A percentile compares a stretch with the other conserved stretches of the same genome.
phyloP scores from a whole-genome alignment of 2,888 invertebrate genomes.

The Synanthedon myopaeformis region DNA sequence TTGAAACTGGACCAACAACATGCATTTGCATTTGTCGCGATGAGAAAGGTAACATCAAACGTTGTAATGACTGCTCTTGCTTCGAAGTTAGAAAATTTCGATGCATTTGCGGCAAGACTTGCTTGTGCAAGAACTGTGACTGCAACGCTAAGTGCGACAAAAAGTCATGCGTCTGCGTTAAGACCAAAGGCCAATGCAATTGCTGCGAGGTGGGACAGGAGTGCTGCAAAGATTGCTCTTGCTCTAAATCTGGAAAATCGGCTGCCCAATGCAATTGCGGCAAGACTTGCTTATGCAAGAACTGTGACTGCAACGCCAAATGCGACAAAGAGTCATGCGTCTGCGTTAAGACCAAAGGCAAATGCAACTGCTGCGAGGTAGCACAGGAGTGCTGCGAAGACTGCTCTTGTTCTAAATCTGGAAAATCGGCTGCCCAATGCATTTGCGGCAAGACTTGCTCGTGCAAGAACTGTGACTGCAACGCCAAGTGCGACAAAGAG shows the following conservation, averaged over 20 bases:
- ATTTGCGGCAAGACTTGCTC: not conserved
- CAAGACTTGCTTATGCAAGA: not conserved
- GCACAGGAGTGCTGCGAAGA: slow-evolving; percentile 6
- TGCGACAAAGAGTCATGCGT: slow-evolving; percentile 12
- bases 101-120: slow-evolving; percentile 19
- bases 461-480: not conserved
- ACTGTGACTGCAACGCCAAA: not conserved
- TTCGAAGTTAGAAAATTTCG: not conserved
- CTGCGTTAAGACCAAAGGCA: slow-evolving; percentile 17
- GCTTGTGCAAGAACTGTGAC: slow-evolving; percentile 16
- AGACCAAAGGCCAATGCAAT: slow-evolving; percentile 6
- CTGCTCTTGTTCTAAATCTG: not conserved
- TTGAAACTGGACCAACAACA: slow-evolving; percentile 17
- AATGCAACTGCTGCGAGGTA: slow-evolving; percentile 21
- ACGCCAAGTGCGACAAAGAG: not conserved
- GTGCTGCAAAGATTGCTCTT: not conserved
- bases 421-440: not conserved
- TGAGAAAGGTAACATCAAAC: slow-evolving; percentile 4
- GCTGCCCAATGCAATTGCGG: not conserved
- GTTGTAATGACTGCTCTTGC: slow-evolving; percentile 3
- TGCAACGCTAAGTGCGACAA: slow-evolving; percentile 15
- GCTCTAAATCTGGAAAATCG: not conserved
- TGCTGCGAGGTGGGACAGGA: slow-evolving; percentile 6
- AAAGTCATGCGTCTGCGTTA: slow-evolving; percentile 7
- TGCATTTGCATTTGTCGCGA: slow-evolving; percentile 17